These are phyloP conservation scores for Propsilocerus akamusi DNA, from an alignment of 1,140 invertebrate species.

Conservation along the genomic window DNA sequence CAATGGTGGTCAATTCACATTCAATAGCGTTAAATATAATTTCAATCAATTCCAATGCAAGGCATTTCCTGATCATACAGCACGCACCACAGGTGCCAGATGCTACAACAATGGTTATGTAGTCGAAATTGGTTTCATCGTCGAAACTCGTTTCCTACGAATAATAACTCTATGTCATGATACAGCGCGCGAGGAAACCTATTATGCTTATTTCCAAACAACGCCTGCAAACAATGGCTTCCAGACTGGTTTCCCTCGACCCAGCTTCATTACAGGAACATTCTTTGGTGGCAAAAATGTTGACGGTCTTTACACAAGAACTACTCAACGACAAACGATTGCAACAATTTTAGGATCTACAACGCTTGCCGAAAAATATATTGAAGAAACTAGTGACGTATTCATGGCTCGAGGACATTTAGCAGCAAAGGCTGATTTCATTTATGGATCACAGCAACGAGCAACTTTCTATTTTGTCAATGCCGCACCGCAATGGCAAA, in stretches of 20 bases:
- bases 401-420: constrained; percentile 43
- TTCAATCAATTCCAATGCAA: constrained; percentile 21
- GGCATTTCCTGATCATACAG: constrained; percentile 16
- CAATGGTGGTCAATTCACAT: constrained; percentile 17
- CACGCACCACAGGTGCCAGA: constrained; percentile 16
- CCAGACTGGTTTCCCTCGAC: constrained; percentile 20
- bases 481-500: constrained; percentile 41
- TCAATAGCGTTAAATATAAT: constrained; percentile 11
- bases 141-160: constrained; percentile 17
- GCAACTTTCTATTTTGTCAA: constrained; percentile 47
- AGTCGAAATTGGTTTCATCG: constrained; percentile 18
- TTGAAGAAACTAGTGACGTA: constrained; percentile 13
- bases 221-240: constrained; percentile 15
- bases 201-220: constrained; percentile 23
- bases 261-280: constrained; percentile 16
- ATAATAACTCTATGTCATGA: constrained; percentile 20
- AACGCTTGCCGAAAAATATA: constrained; percentile 12
- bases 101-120: constrained; percentile 19
- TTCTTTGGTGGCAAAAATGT: constrained; percentile 21
- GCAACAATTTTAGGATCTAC: constrained; percentile 15
- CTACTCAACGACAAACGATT: constrained; percentile 18
- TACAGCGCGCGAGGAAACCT: constrained; percentile 20
- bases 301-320: constrained; percentile 19
- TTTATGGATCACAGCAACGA: constrained; percentile 37
- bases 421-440: constrained; percentile 41